Evolutionary conservation across 2,113 vertebrate genomes (phyloP).

Genomic region (Puntigrus tetrazona): DNA sequence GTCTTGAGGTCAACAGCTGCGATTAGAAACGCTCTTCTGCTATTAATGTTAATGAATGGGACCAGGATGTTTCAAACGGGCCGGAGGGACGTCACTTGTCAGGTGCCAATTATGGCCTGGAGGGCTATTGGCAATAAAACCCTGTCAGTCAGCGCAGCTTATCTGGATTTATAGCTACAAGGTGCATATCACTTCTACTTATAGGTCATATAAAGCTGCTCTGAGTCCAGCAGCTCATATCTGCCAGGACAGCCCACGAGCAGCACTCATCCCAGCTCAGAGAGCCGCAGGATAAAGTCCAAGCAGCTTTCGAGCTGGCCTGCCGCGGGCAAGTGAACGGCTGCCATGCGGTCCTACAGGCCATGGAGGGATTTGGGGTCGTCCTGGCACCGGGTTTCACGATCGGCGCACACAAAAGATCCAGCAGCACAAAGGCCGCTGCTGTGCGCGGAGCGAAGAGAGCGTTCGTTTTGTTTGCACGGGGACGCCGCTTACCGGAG

Average conservation of each 20-base stretch:
- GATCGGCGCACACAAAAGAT: slow-evolving; percentile 17
- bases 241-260: slow-evolving; percentile 13
- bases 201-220: slow-evolving; percentile 24
- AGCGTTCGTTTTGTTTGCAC: background rate
- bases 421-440: background rate
- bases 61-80: background rate
- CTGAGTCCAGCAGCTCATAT: slow-evolving; percentile 6
- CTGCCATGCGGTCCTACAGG: background rate
- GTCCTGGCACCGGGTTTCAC: background rate
- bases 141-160: slow-evolving; percentile 15
- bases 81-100: slow-evolving; percentile 8
- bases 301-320: slow-evolving; percentile 9
- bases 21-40: background rate
- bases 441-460: background rate
- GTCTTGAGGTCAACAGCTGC: background rate
- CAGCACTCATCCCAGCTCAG: slow-evolving; percentile 8
- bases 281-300: background rate
- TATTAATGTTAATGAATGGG: background rate
- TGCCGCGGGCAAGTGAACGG: slow-evolving; percentile 14
- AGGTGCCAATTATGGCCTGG: background rate
- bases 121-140: slow-evolving; percentile 22
- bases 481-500: background rate
- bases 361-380: background rate
- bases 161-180: slow-evolving; percentile 29
- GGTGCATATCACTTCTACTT: background rate